Base-by-base conservation (phyloP, 2,888 invertebrate species). In the Tryphoninae sp. region DNA sequence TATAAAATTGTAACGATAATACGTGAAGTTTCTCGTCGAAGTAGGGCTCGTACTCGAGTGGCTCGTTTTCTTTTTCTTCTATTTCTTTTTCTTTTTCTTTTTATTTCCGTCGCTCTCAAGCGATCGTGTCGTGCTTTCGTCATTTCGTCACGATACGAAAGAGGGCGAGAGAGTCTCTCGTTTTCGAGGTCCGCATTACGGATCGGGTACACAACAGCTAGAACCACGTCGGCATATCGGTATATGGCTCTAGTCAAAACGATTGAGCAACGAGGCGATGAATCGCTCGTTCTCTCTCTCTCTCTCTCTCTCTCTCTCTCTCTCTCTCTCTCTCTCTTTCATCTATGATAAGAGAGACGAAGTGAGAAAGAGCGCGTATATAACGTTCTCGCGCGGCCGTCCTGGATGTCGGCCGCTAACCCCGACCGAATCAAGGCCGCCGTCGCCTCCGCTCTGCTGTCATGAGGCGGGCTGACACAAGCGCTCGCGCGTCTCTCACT, bases 371-470 rank as follows among this genome's bases (percentile, higher is more conserved):
- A 61, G 49, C 67, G 75, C 58, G 55, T 72, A 45, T 71, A 55
- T 72, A 79, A 76, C 68, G 82, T 58, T 82, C 65, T 78, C 74
- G 59, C 68, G 73, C 77, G 68, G 72, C 82, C 86, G 88, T 87
- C 89, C 89, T 88, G 87, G 88, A 90, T 90, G 84, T 89, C 89
- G 90, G 89, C 64, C 89, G 88, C 87, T 90, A 90, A 91, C 90
- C 91, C 89, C 90, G 83, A 78, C 86, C 86, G 87, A 89, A 90
- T 90, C 91, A 91, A 91, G 91, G 91, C 89, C 90, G 88, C 77
- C 55, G 61, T 58, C 73, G 61, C 72, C 78, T 74, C 65, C 78
- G 26, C 78, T 55, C 62, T 68, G 67, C 61, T 75, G 65, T 55
- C 71, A 40, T 40, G 59, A 49, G 78, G 6, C 79, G 61, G 58